Evolutionary conservation across 2,888 invertebrate species (phyloP), one percentile per base, ranked within the genome.

Genomic region (Agonopterix subpropinquella): DNA sequence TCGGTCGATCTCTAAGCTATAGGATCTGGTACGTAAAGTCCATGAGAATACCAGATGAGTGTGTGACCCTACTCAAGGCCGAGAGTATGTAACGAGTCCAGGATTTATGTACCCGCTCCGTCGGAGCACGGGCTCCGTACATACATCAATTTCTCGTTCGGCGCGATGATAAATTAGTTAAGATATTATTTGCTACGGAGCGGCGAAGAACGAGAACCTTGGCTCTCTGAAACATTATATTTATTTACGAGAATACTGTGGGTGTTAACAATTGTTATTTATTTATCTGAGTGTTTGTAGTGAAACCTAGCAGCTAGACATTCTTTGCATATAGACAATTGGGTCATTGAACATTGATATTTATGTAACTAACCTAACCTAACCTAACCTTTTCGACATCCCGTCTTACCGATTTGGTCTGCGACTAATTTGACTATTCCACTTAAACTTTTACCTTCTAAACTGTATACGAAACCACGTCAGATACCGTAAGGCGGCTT

Each of bases 91-190:
- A 65, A 69, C 70, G 58, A 72, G 68, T 41, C 8, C 36, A 51
- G 44, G 48, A 66, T 61, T 59, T 59, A 64, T 65, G 57, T 51
- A 56, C 59, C 55, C 60, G 56, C 54, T 49, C 53, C 53, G 54
- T 11, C 53, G 46, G 62, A 62, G 64, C 56, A 63, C 66, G 58
- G 65, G 54, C 65, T 59, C 65, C 63, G 56, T 69, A 67, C 73
- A 78, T 80, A 75, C 74, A 80, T 83, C 78, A 80, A 77, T 80
- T 73, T 73, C 73, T 78, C 73, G 69, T 67, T 65, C 62, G 61
- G 56, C 58, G 59, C 58, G 67, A 80, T 79, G 80, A 81, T 80
- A 80, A 80, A 81, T 80, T 73, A 70, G 64, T 63, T 54, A 59
- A 73, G 77, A 77, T 77, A 79, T 69, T 65, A 66, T 64, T 64